These are phyloP conservation scores for Hassar affinis DNA, from an alignment of 2,113 vertebrate species.

Conservation along the genomic window DNA sequence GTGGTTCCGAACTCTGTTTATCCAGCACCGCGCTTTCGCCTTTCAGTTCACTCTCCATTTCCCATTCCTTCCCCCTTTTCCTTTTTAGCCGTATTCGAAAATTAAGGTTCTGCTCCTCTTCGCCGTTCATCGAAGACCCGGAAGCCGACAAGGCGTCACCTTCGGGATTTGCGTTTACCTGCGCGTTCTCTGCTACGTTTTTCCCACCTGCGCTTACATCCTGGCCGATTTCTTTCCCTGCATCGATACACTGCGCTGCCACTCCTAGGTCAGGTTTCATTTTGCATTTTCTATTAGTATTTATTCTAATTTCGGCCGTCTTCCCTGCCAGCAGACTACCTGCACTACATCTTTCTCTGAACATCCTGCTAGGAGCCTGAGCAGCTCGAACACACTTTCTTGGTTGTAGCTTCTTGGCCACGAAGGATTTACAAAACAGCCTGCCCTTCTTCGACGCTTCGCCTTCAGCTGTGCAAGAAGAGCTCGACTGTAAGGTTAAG, in stretches of 20 bases:
- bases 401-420: constrained; percentile 9
- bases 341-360: not conserved
- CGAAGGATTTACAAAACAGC: constrained; percentile 33
- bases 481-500: not conserved
- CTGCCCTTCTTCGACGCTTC: constrained; percentile 13
- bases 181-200: not conserved
- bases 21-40: constrained; percentile 57
- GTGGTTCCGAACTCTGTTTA: constrained; percentile 31
- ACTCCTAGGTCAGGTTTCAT: not conserved
- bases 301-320: not conserved
- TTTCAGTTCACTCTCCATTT: constrained; percentile 67
- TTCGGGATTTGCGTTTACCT: not conserved
- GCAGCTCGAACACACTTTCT: constrained; percentile 11
- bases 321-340: not conserved
- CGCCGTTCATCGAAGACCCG: constrained; percentile 42
- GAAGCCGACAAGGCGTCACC: constrained; percentile 3
- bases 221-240: constrained; percentile 37
- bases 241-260: not conserved
- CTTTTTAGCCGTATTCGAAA: constrained; percentile 74
- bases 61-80: constrained; percentile 70
- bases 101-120: constrained; percentile 56
- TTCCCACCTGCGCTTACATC: constrained; percentile 36
- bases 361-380: not conserved
- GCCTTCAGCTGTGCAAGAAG: not conserved
- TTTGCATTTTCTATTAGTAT: constrained; percentile 17